Conservation (phyloP, 2,797 vertebrate genomes). For the Darevskia nairensis region DNA sequence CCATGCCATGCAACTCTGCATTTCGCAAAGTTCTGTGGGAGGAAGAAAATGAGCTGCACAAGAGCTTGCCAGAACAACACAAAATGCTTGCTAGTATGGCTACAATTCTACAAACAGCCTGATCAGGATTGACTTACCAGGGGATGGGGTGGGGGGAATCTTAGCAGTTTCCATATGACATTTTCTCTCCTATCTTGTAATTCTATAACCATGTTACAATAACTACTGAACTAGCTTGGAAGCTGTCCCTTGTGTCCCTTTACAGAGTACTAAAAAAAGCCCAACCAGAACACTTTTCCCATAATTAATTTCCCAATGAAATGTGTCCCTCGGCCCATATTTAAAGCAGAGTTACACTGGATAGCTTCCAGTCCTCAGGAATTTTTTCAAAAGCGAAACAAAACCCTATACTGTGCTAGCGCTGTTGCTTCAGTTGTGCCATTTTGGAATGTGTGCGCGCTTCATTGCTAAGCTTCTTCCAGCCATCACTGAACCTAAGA, state of each 20-base stretch:
- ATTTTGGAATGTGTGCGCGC: neutral
- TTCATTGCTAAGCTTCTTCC: neutral
- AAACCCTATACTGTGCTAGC: constrained; percentile 24
- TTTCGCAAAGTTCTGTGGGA: neutral
- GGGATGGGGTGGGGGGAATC: constrained; percentile 13
- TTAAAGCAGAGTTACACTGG: constrained; percentile 67
- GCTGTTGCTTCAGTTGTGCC: constrained; percentile 33
- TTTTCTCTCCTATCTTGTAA: constrained; percentile 46
- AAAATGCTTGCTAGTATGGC: neutral
- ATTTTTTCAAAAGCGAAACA: constrained; percentile 67
- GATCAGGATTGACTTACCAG: constrained; percentile 44
- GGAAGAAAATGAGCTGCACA: neutral
- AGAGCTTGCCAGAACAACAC: neutral
- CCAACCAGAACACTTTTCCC: constrained; percentile 57
- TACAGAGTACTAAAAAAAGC: constrained; percentile 72
- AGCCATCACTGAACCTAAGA: neutral
- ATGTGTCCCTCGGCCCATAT: constrained; percentile 59
- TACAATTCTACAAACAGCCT: constrained; percentile 43
- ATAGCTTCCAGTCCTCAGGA: constrained; percentile 57
- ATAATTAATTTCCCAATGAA: constrained; percentile 74
- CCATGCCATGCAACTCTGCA: neutral
- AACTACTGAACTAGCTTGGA: constrained; percentile 41
- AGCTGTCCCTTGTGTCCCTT: constrained; percentile 67
- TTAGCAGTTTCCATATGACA: constrained; percentile 55
- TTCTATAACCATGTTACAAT: constrained; percentile 41